Evolutionary conservation across 53 echinoderm and acorn worm species (phyloP).

Genomic region (Holothuria leucospilota): DNA sequence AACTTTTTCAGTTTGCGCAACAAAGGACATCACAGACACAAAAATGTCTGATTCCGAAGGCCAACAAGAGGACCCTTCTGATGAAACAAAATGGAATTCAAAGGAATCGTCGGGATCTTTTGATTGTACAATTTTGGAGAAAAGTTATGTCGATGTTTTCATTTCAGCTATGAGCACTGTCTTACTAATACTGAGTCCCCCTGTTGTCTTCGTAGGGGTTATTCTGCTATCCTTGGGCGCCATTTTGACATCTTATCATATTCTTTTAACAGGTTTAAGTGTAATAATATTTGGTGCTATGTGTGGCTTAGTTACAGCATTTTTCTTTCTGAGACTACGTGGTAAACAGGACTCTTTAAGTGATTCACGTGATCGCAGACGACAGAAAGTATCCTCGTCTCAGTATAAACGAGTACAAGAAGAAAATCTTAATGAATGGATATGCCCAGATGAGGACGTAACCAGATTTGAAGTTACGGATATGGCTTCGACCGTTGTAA

Average conservation of each 20-base stretch:
- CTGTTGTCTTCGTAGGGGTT: constrained; percentile 81
- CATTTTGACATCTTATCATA: constrained; percentile 66
- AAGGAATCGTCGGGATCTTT: background rate
- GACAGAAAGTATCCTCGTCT: background rate
- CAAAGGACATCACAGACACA: no score
- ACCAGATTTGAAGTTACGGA: constrained; percentile 32
- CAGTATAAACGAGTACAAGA: constrained; percentile 12
- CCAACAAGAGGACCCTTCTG: background rate
- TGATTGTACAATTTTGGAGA: background rate
- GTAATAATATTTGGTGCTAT: constrained; percentile 78
- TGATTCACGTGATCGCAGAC: background rate
- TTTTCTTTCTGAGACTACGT: constrained; percentile 76
- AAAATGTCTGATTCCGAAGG: constrained; percentile 33
- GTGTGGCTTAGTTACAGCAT: constrained; percentile 74
- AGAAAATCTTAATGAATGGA: constrained; percentile 6
- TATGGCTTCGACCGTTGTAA: constrained; percentile 65
- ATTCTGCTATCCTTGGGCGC: constrained; percentile 80
- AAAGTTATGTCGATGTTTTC: constrained; percentile 48
- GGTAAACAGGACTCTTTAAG: constrained; percentile 29
- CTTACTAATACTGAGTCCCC: constrained; percentile 85
- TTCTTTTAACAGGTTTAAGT: constrained; percentile 73
- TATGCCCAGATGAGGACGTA: constrained; percentile 5
- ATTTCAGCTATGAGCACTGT: constrained; percentile 64
- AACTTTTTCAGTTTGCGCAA: no score
- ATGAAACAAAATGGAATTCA: constrained; percentile 17